Evolutionary conservation across 2,797 vertebrate species (phyloP).

Genomic region (Melanotaenia pygmaea): DNA sequence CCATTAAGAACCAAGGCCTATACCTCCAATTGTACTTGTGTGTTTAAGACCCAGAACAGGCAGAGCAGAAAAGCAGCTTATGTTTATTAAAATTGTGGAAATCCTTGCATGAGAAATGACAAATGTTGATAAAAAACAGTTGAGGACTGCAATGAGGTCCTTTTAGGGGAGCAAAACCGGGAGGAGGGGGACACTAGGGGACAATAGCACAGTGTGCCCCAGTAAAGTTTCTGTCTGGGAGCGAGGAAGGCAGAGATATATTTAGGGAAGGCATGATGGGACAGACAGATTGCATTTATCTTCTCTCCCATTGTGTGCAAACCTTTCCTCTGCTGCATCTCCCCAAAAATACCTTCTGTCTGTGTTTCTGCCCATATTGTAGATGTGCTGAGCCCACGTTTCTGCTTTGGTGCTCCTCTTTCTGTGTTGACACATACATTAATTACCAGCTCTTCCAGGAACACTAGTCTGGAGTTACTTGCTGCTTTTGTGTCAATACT

Average conservation of each 20-base stretch:
- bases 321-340: conserved; percentile 35
- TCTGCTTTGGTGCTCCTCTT: conserved; percentile 74
- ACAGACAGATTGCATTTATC: conserved; percentile 78
- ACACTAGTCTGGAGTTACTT: conserved; percentile 75
- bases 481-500: conserved; percentile 50
- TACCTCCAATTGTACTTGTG: conserved; percentile 49
- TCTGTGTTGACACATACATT: conserved; percentile 85
- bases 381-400: conserved; percentile 83
- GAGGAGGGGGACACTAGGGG: conserved; percentile 43
- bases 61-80: conserved; percentile 83
- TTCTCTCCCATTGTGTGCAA: conserved; percentile 69
- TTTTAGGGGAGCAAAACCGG: conserved; percentile 38
- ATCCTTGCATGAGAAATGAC: conserved; percentile 73
- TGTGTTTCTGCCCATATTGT: conserved; percentile 66
- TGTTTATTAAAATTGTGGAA: conserved; percentile 80
- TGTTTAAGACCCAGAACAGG: conserved; percentile 70
- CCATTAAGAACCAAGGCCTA: conserved; percentile 31
- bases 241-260: conserved; percentile 63
- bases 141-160: conserved; percentile 62
- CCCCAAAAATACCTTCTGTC: conserved; percentile 36
- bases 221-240: conserved; percentile 71
- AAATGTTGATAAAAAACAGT: conserved; percentile 63
- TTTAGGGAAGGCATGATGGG: conserved; percentile 71
- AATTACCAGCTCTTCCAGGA: conserved; percentile 83
- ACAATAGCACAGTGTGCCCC: conserved; percentile 72